These are phyloP conservation scores for Corythornis cristatus DNA, from an alignment of 2,113 vertebrate genomes.

Conservation along the genomic window DNA sequence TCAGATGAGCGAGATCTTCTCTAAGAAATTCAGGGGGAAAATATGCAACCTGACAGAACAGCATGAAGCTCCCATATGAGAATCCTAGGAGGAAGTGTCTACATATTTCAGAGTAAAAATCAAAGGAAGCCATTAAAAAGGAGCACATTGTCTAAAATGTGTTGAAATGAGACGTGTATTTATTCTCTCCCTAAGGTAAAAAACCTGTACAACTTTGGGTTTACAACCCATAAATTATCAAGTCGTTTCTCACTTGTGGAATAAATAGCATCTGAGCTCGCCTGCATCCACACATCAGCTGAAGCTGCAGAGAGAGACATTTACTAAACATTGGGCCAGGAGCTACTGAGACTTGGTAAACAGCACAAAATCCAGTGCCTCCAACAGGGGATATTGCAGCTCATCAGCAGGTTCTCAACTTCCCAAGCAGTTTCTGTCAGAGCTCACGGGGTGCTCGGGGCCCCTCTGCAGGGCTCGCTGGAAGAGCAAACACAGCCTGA, in stretches of 20 bases:
- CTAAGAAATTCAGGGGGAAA: slow-evolving; percentile 57
- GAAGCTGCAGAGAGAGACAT: slow-evolving; percentile 75
- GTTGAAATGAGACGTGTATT: slow-evolving; percentile 55
- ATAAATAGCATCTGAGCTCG: slow-evolving; percentile 70
- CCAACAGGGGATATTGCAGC: slow-evolving; percentile 41
- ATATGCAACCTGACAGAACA: slow-evolving; percentile 46
- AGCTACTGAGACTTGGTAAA: slow-evolving; percentile 71
- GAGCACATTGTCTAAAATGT: slow-evolving; percentile 66
- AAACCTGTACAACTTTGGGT: slow-evolving; percentile 72
- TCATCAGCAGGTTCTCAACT: slow-evolving; percentile 64
- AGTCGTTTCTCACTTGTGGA: slow-evolving; percentile 75
- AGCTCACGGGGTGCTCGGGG: not conserved
- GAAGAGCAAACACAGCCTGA: not conserved
- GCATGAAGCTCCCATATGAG: not conserved
- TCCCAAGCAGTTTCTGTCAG: slow-evolving; percentile 17
- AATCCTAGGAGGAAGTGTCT: slow-evolving; percentile 13
- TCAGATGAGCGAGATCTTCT: slow-evolving; percentile 27
- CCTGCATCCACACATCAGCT: slow-evolving; percentile 72
- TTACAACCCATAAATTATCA: slow-evolving; percentile 82
- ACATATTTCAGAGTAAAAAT: slow-evolving; percentile 57
- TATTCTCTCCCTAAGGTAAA: slow-evolving; percentile 71
- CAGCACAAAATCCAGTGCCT: slow-evolving; percentile 34
- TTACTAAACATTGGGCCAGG: slow-evolving; percentile 79
- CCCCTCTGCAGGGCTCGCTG: not conserved
- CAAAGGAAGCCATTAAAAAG: slow-evolving; percentile 60